A percentile compares a stretch with the other conserved stretches of the same genome.
These are phyloP conservation scores for Leucophenga varia DNA, from an alignment of 1,140 invertebrate species.

Conservation along the genomic window DNA sequence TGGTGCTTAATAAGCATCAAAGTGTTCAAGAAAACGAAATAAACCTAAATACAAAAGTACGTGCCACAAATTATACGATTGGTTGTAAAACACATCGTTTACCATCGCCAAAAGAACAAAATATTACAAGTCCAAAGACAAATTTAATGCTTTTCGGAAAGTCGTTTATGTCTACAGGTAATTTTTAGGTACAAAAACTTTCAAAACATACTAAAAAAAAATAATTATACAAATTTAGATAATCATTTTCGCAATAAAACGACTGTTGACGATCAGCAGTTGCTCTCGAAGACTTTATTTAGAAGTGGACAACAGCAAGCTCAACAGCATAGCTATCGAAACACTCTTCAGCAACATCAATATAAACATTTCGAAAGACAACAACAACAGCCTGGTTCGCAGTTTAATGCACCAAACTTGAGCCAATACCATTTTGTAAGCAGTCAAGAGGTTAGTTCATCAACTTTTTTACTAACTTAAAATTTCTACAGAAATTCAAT, in stretches of 20 bases:
- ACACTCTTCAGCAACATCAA: not conserved
- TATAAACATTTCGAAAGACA: conserved; percentile 3
- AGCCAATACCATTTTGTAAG: conserved; percentile 66
- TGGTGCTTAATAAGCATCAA: conserved; percentile 57
- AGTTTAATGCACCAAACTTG: conserved; percentile 61
- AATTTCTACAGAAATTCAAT: no score
- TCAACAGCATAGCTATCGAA: not conserved
- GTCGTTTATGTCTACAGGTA: conserved; percentile 14
- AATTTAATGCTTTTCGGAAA: conserved; percentile 30
- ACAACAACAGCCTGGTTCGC: conserved; percentile 24
- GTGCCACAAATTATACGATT: no score
- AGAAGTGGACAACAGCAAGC: not conserved
- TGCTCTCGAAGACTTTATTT: conserved; percentile 8
- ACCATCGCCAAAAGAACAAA: conserved; percentile 12
- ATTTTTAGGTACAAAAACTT: conserved; percentile 10
- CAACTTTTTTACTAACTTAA: no score
- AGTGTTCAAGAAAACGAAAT: conserved; percentile 17
- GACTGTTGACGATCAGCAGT: not conserved
- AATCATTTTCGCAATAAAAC: no score
- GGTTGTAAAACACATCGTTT: conserved; percentile 1
- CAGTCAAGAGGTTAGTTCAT: conserved; percentile 63
- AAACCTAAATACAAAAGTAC: not conserved
- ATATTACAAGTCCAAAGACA: conserved; percentile 19
- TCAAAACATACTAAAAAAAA: no score
- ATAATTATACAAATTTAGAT: no score